Base-by-base conservation (phyloP, 2,888 invertebrate species). In the Baccha elongata region DNA sequence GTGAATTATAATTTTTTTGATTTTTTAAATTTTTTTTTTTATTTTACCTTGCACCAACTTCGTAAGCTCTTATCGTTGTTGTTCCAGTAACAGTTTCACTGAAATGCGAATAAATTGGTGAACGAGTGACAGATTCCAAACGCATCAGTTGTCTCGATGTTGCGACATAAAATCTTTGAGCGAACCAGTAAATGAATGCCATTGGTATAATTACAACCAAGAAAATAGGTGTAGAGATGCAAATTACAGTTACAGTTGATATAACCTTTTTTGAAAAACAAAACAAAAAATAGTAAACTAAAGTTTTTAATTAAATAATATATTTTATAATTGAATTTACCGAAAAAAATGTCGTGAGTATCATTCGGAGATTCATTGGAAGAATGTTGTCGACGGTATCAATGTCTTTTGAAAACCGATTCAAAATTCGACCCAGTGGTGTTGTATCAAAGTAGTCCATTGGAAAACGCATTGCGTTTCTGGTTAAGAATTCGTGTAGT, bases 31-130 rank as follows among this genome's bases (percentile, higher is more conserved):
- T 11, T 0, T 13, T 5, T 5, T 11, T 0, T 13, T 5, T 64
- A 6, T 65, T 86, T 86, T 78, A 89, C 89, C 89, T 87, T 60
- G 87, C 84, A 86, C 95, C 93, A 37, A 96, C 95, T 40, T 93
- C 92, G 88, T 96, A 98, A 0, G 98, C 98, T 86, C 98, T 92
- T 85, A 98, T 98, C 0, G 96, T 96, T 50, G 94, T 93, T 0
- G 96, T 95, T 87, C 96, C 96, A 1, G 96, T 96, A 55, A 99
- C 94, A 48, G 97, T 98, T 92, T 99, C 99, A 17, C 97, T 95
- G 88, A 99, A 98, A 91, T 98, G 98, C 7, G 98, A 98, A 91
- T 98, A 99, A 87, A 99, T 97, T 0, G 99, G 99, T 26, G 99
- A 99, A 67, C 98, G 93, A 0, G 97, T 97, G 0, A 98, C 95